These are phyloP conservation scores for Drosophila burlai DNA, from an alignment of 1,140 invertebrate species.

Conservation along the genomic window DNA sequence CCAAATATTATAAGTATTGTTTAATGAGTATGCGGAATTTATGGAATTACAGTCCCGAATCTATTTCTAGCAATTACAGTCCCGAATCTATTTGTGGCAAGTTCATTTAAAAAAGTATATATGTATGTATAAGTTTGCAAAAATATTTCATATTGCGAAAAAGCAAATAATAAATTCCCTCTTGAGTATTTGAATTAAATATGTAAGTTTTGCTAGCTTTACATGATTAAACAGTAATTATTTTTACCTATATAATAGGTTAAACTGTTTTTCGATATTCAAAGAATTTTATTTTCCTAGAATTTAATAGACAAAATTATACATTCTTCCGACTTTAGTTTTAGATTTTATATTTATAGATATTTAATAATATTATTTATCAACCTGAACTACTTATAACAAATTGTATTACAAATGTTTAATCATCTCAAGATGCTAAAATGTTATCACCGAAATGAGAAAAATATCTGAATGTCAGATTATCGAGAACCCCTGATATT, in stretches of 20 bases:
- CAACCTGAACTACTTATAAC: too few species aligned
- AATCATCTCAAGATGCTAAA: not conserved
- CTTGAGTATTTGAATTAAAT: not conserved
- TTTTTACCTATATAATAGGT: not conserved
- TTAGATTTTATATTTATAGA: too few species aligned
- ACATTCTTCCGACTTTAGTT: too few species aligned
- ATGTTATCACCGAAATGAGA: not conserved
- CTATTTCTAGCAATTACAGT: too few species aligned
- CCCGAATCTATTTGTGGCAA: too few species aligned
- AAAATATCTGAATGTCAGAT: not conserved
- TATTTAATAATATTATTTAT: too few species aligned
- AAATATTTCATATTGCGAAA: too few species aligned
- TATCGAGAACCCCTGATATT: not conserved
- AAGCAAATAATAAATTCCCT: not conserved
- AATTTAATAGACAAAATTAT: not conserved
- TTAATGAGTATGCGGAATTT: not conserved
- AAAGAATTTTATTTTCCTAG: not conserved
- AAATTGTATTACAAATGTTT: too few species aligned
- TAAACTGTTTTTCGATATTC: not conserved
- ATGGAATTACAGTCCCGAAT: too few species aligned
- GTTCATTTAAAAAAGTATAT: too few species aligned
- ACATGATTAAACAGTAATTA: not conserved
- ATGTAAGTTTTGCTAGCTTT: not conserved
- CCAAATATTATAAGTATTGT: not conserved
- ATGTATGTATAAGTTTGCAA: too few species aligned